These are phyloP conservation scores for Sphaeridia pumilis DNA, from an alignment of 2,888 invertebrate species.

Conservation along the genomic window DNA sequence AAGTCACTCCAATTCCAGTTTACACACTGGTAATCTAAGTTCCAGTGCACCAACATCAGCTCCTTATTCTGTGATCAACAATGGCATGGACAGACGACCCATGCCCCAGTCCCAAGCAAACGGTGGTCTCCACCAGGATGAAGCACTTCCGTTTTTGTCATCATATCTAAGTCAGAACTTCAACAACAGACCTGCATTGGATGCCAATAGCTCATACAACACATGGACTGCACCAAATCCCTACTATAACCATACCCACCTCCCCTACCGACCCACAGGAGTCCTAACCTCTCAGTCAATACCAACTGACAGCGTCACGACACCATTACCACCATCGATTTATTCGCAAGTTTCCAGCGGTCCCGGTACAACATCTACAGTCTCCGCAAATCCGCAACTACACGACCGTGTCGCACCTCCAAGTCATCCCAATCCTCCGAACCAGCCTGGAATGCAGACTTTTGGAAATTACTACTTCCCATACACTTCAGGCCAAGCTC, in stretches of 20 bases:
- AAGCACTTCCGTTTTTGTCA: not conserved
- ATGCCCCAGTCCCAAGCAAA: not conserved
- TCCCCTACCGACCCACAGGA: not conserved
- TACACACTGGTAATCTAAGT: not conserved
- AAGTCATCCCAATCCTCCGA: not conserved
- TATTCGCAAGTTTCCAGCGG: not conserved
- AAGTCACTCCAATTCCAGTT: not conserved
- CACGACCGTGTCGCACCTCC: not conserved
- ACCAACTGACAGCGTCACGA: not conserved
- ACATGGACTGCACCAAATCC: not conserved
- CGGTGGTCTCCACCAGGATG: not conserved
- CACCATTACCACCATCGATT: not conserved
- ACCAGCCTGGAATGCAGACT: slow-evolving; percentile 8
- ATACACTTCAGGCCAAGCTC: slow-evolving; percentile 13
- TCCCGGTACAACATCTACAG: no score
- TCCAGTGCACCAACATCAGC: not conserved
- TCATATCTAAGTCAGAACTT: slow-evolving; percentile 11
- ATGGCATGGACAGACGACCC: not conserved
- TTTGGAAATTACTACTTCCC: slow-evolving; percentile 16
- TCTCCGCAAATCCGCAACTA: no score
- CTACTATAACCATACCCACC: not conserved
- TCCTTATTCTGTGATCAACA: slow-evolving; percentile 1
- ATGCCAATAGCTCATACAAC: not conserved
- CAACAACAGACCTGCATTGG: not conserved
- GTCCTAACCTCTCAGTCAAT: not conserved